Percentiles rank a stretch among this genome's conserved stretches.
phyloP scores from a whole-genome alignment of 2,888 invertebrate species.

The Petrolisthes manimaculis region DNA sequence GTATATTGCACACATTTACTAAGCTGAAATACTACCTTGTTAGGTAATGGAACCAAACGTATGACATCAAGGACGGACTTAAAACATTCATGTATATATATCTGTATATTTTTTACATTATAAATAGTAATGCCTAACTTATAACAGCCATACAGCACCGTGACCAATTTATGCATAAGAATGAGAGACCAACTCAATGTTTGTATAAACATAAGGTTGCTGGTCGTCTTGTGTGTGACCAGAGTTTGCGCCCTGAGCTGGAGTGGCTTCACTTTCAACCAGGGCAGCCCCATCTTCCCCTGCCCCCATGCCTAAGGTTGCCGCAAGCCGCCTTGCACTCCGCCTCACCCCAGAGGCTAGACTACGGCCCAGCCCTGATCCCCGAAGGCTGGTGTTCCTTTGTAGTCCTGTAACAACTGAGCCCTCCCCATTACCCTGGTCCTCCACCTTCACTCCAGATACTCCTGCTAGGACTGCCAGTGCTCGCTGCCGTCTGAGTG shows the following conservation, averaged over 20 bases:
- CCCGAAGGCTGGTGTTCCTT: constrained; percentile 20
- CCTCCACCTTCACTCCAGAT: constrained; percentile 37
- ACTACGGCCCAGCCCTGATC: constrained; percentile 35
- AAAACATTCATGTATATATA: constrained; percentile 15
- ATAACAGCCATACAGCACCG: constrained; percentile 16
- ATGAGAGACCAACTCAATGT: constrained; percentile 50
- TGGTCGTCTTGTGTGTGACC: constrained; percentile 6
- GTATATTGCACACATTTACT: too few relatives aligned
- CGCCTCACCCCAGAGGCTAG: constrained; percentile 40
- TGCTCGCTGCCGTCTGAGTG: constrained; percentile 44
- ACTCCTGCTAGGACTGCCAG: constrained; percentile 35
- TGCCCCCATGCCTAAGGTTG: constrained; percentile 32
- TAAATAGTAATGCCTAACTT: constrained; percentile 13
- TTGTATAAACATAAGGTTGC: constrained; percentile 52
- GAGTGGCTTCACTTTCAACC: constrained; percentile 37
- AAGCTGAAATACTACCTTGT: too few relatives aligned
- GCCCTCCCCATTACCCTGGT: background rate
- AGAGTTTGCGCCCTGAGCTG: constrained; percentile 1
- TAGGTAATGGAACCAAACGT: too few relatives aligned
- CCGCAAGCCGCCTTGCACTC: constrained; percentile 45
- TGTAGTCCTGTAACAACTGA: background rate
- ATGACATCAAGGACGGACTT: background rate
- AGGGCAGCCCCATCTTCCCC: constrained; percentile 37
- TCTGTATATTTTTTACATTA: background rate
- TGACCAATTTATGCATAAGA: constrained; percentile 38